Percentiles rank a stretch among this genome's conserved stretches.
These are phyloP conservation scores for Microtus richardsoni DNA, from an alignment of 2,113 vertebrate genomes.

Conservation along the genomic window DNA sequence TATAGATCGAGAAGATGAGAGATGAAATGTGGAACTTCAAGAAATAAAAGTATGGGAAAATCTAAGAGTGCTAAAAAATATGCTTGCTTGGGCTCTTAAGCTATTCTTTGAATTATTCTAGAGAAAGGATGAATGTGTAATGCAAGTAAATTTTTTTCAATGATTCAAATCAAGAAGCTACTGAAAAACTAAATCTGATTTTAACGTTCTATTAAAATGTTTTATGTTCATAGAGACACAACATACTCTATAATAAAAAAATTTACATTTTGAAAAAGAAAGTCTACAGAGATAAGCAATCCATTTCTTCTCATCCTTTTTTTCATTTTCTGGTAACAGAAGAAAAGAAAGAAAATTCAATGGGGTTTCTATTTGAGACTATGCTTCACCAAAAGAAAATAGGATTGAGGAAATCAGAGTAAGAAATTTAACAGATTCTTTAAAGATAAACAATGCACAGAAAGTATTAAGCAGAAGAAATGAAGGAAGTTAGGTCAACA, in stretches of 20 bases:
- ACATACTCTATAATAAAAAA: not conserved
- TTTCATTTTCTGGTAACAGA: not conserved
- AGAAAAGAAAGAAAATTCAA: not conserved
- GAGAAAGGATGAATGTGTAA: not conserved
- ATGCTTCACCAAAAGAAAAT: slow-evolving; percentile 10
- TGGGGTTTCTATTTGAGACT: not conserved
- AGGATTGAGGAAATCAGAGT: not conserved
- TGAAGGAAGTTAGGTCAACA: not conserved
- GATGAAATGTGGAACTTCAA: not conserved
- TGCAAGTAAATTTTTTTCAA: not conserved
- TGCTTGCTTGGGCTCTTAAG: not conserved
- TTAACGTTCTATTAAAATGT: not conserved
- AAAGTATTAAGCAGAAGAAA: not conserved
- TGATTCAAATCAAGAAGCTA: slow-evolving; percentile 6
- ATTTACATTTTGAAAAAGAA: slow-evolving; percentile 23
- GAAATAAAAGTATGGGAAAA: not conserved
- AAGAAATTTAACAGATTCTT: not conserved
- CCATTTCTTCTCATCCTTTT: not conserved
- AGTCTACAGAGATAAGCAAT: not conserved
- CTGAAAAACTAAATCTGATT: slow-evolving; percentile 19
- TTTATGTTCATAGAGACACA: not conserved
- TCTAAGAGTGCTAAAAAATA: not conserved
- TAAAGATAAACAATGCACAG: not conserved
- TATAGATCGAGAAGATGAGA: not conserved
- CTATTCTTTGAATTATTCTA: slow-evolving; percentile 21